Percentiles rank a stretch among this genome's conserved stretches.
These are phyloP conservation scores for Circaetus gallicus DNA, from an alignment of 2,113 vertebrate genomes.

Conservation along the genomic window DNA sequence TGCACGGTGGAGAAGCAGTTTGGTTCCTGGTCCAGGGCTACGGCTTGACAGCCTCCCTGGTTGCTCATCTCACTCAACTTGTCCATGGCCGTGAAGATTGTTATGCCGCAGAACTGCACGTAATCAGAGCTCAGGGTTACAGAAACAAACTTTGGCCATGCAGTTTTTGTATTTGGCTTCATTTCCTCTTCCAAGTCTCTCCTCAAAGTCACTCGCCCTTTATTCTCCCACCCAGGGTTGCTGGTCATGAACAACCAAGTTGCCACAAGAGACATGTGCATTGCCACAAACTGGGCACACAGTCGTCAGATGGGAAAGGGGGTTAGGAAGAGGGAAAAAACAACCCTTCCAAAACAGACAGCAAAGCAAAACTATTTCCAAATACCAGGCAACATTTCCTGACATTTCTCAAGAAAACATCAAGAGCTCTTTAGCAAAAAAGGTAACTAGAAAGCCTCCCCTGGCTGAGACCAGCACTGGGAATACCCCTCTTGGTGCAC, in stretches of 20 bases:
- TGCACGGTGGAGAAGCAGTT: background rate
- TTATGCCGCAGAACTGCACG: background rate
- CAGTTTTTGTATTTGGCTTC: background rate
- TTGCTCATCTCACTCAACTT: background rate
- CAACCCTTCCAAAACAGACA: background rate
- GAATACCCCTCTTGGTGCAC: accelerated
- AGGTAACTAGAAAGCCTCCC: background rate
- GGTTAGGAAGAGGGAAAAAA: background rate
- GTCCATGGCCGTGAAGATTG: accelerated
- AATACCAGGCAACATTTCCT: background rate
- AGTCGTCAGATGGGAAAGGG: accelerated
- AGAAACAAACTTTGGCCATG: background rate
- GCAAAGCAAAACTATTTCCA: background rate
- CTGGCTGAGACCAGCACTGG: background rate
- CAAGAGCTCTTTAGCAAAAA: background rate
- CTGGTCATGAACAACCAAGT: background rate
- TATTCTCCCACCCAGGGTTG: background rate
- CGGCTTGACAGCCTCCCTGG: background rate
- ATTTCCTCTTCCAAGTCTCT: background rate
- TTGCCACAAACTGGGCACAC: accelerated
- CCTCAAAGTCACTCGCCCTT: background rate
- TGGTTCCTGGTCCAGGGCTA: background rate
- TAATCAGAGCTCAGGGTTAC: background rate
- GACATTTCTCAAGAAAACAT: background rate
- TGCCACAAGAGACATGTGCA: accelerated